These are phyloP conservation scores for Halcyon smyrnensis DNA, from an alignment of 2,797 vertebrate genomes.

Conservation along the genomic window DNA sequence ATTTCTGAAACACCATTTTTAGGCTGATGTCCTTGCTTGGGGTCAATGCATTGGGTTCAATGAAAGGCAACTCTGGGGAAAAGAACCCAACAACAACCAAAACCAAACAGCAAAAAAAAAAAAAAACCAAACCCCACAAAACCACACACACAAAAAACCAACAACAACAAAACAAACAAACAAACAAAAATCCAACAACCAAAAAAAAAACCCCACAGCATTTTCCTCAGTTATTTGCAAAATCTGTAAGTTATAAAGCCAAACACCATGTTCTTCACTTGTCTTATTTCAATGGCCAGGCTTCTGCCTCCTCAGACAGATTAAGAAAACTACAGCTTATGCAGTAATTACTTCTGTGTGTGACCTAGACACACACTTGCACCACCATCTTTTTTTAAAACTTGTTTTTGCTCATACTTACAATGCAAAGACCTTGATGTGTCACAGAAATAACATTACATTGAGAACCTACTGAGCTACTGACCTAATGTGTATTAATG, in stretches of 20 bases:
- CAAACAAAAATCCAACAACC: too few species aligned
- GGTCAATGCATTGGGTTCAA: too few species aligned
- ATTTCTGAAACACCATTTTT: not conserved
- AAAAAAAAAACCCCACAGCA: not conserved
- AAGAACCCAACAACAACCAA: too few species aligned
- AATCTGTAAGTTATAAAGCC: not conserved
- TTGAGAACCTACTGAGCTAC: not conserved
- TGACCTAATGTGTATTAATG: conserved; percentile 14
- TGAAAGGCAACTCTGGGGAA: not conserved
- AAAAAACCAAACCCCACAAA: too few species aligned
- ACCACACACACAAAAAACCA: too few species aligned
- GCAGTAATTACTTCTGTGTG: conserved; percentile 23
- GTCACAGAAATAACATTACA: not conserved
- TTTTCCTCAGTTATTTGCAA: not conserved
- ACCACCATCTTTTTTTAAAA: not conserved
- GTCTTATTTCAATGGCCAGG: not conserved
- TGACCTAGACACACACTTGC: not conserved
- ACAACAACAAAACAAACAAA: too few species aligned
- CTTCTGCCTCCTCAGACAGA: not conserved
- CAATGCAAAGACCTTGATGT: conserved; percentile 37
- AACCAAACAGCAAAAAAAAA: too few species aligned
- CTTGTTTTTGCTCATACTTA: not conserved
- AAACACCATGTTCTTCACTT: not conserved
- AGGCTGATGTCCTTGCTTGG: not conserved
- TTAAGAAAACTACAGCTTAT: not conserved